These are phyloP conservation scores for Sturnus vulgaris DNA, from an alignment of 2,113 vertebrate genomes.

Conservation along the genomic window DNA sequence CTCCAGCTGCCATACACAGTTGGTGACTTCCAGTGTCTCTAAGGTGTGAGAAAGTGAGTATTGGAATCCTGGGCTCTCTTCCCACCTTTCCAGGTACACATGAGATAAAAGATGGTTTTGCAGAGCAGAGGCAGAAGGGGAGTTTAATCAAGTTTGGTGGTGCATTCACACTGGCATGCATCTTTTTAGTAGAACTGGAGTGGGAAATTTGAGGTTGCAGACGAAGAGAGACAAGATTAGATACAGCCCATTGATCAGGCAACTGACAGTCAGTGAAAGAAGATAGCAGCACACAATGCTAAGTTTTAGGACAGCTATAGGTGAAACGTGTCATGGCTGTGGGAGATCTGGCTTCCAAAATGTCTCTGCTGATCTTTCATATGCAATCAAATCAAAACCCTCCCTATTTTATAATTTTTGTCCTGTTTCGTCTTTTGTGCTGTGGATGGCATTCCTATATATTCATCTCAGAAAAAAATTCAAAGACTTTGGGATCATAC, in stretches of 20 bases:
- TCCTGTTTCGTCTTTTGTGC: not conserved
- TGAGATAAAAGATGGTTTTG: not conserved
- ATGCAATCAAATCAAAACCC: not conserved
- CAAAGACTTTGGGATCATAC: not conserved
- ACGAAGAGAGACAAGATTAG: not conserved
- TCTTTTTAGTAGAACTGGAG: not conserved
- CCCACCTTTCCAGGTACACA: too few relatives aligned
- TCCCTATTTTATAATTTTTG: not conserved
- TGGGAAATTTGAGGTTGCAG: not conserved
- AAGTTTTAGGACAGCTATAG: not conserved
- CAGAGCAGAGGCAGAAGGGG: not conserved
- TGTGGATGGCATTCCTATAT: not conserved
- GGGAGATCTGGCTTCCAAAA: not conserved
- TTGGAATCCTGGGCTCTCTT: not conserved
- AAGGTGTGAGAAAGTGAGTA: not conserved
- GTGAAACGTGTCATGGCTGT: not conserved
- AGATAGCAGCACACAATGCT: not conserved
- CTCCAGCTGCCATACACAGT: not conserved
- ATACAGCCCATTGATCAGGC: not conserved
- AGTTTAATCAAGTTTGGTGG: not conserved
- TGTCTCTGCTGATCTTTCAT: not conserved
- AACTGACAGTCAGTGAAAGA: not conserved
- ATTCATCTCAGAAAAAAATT: not conserved
- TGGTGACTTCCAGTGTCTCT: not conserved
- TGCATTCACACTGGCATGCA: not conserved